Evolutionary conservation across 1,140 invertebrate genomes (phyloP), one percentile per base, ranked within the genome.

Genomic region (Calephelis nemesis): DNA sequence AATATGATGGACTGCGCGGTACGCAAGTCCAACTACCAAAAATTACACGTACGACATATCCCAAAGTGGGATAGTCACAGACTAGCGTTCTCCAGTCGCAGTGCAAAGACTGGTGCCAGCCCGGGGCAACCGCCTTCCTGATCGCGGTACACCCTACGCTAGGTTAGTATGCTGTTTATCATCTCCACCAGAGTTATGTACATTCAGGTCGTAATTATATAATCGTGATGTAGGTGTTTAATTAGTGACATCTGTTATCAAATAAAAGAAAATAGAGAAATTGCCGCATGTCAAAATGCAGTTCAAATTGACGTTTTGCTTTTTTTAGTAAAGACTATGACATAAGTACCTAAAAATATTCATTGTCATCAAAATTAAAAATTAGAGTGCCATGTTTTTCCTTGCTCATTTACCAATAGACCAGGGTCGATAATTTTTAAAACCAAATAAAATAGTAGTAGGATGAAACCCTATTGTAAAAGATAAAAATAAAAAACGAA

Each of bases 101-200:
- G 85, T 92, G 91, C 89, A 87, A 90, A 91, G 84, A 72, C 67
- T 68, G 82, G 83, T 69, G 77, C 83, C 86, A 71, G 76, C 72
- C 90, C 74, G 92, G 88, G 87, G 92, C 89, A 92, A 91, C 88
- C 91, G 90, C 90, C 92, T 91, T 86, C 81, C 19, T 92, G 92
- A 93, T 93, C 91, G 86, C 91, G 90, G 85, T 92, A 88, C 82
- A 88, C 91, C 89, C 92, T 92, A 74, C 92, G 91, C 84, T 85
- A 92, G 91, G 92, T 93, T 92, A 93, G 92, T 93, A 93, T 93
- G 88, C 8, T 4, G 9, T 4, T 0, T 0, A 0, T 10, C 0
- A 2, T 5, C 40, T 48, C n/a, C n/a, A 60, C 13, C 10, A 8
- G 48, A 62, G 67, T 78, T 85, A 78, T 88, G 83, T 83, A 82